Conservation (phyloP, 2,888 invertebrate species). For the Temnothorax ravouxi region DNA sequence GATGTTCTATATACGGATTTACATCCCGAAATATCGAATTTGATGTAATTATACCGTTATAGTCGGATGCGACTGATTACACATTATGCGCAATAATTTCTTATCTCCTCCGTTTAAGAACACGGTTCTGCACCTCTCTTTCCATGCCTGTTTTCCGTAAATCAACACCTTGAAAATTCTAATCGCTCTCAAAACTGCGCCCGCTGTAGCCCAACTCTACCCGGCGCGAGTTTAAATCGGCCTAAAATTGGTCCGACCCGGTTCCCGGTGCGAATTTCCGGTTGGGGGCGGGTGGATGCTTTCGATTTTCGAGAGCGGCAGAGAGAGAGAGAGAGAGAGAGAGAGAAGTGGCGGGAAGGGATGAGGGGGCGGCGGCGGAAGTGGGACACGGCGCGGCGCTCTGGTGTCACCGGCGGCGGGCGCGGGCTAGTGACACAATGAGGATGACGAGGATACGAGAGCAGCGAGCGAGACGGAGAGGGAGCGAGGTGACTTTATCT, state of each 20-base stretch:
- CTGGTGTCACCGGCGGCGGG: conserved; percentile 66
- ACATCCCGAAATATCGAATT: background rate
- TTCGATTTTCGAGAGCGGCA: conserved; percentile 49
- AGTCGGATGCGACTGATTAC: background rate
- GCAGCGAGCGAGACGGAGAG: conserved; percentile 55
- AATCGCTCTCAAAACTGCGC: background rate
- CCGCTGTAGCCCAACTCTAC: background rate
- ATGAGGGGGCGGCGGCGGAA: conserved; percentile 48
- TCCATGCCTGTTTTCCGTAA: background rate
- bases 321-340: background rate
- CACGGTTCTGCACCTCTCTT: background rate
- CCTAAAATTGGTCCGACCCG: conserved; percentile 52
- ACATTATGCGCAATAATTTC: background rate
- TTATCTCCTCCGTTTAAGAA: too few relatives aligned
- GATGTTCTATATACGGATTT: background rate
- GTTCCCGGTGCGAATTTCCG: conserved; percentile 56
- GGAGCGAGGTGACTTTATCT: conserved; percentile 77
- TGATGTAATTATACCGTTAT: background rate
- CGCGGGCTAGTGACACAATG: conserved; percentile 70
- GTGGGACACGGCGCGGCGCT: conserved; percentile 64
- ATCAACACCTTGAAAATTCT: background rate
- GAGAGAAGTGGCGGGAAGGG: background rate
- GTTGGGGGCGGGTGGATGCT: conserved; percentile 25
- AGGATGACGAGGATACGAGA: conserved; percentile 74
- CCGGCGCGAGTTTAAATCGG: conserved; percentile 40